A percentile compares a stretch with the other conserved stretches of the same genome.
Evolutionary conservation across 2,797 vertebrate species (phyloP).

Genomic region (Sebastes cheni): DNA sequence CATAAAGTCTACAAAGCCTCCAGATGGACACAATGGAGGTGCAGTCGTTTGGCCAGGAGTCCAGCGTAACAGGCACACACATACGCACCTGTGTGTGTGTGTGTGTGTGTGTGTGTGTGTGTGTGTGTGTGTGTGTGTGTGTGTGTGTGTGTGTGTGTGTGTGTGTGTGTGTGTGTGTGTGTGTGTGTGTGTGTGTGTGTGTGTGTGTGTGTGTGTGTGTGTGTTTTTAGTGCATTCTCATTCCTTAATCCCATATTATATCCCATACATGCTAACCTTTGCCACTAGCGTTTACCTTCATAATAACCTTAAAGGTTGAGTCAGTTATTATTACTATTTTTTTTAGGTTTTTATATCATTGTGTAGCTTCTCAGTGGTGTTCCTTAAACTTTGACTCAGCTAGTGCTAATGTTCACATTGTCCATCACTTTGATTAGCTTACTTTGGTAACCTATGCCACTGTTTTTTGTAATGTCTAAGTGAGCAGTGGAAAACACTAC

Average conservation of each 20-base stretch:
- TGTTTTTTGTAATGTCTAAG: too few relatives aligned
- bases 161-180: not conserved
- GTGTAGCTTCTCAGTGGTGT: too few relatives aligned
- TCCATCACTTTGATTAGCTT: too few relatives aligned
- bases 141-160: not conserved
- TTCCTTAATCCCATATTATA: not conserved
- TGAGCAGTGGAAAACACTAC: too few relatives aligned
- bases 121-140: not conserved
- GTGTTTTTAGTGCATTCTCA: not conserved
- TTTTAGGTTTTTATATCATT: too few relatives aligned
- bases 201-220: not conserved
- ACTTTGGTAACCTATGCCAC: too few relatives aligned
- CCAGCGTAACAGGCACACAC: not conserved
- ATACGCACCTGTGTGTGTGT: conserved; percentile 3
- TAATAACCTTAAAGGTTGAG: not conserved
- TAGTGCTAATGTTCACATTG: too few relatives aligned
- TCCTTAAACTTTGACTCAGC: too few relatives aligned
- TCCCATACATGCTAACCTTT: not conserved
- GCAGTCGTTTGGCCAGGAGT: conserved; percentile 30
- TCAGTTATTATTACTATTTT: too few relatives aligned
- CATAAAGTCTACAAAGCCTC: conserved; percentile 55
- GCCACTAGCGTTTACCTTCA: not conserved
- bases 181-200: not conserved
- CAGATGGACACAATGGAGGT: conserved; percentile 49
- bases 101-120: not conserved